phyloP scores from a whole-genome alignment of 2,888 invertebrate genomes.

The Cosmorhoe ocellata region DNA sequence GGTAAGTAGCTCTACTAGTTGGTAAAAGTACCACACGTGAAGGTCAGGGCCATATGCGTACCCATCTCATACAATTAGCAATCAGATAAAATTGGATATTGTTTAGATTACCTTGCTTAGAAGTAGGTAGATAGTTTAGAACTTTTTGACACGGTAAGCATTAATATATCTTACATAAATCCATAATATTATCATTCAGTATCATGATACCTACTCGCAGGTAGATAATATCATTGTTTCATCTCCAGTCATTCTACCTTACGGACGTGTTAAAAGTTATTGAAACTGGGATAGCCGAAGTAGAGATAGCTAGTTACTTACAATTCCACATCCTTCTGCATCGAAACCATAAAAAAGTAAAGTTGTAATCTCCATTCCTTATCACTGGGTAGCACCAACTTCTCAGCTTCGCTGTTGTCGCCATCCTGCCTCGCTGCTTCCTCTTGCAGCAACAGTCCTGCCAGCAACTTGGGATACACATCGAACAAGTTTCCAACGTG shows the following conservation, averaged over 20 bases:
- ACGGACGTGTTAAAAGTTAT: no score
- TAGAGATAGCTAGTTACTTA: slow-evolving; percentile 38
- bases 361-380: slow-evolving; percentile 85
- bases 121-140: background rate
- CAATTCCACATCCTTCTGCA: slow-evolving; percentile 79
- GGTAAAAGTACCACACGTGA: background rate
- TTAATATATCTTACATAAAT: no score
- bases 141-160: no score
- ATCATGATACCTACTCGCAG: no score
- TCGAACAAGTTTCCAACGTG: slow-evolving; percentile 83
- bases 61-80: slow-evolving; percentile 20
- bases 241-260: no score
- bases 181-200: no score
- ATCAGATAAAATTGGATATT: slow-evolving; percentile 18
- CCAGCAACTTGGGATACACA: slow-evolving; percentile 85
- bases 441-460: slow-evolving; percentile 80
- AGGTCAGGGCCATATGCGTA: slow-evolving; percentile 22
- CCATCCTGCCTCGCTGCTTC: slow-evolving; percentile 69
- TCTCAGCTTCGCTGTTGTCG: slow-evolving; percentile 74
- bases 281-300: background rate
- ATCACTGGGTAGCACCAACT: slow-evolving; percentile 86
- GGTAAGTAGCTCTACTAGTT: no score
- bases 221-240: no score
- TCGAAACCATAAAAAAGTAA: slow-evolving; percentile 85
- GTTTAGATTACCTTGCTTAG: slow-evolving; percentile 6